Conservation (phyloP, 2,113 vertebrate species). For the Neotoma lepida region DNA sequence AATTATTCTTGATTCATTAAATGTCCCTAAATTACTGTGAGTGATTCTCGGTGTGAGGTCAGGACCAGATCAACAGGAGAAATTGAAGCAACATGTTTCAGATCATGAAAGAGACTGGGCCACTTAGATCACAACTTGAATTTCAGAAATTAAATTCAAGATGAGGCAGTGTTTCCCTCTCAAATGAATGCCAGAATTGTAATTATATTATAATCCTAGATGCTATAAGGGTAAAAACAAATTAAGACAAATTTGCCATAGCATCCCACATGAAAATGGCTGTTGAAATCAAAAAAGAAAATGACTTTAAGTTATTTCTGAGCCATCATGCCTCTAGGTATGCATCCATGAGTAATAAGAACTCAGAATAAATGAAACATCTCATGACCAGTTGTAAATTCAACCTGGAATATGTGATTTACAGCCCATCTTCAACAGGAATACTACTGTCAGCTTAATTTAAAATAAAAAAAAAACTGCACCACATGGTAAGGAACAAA, state of each 20-base stretch:
- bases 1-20: slow-evolving; percentile 4
- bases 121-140: neutral
- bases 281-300: slow-evolving; percentile 20
- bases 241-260: neutral
- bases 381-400: neutral
- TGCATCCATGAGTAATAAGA: neutral
- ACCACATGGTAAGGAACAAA: neutral
- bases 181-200: slow-evolving; percentile 8
- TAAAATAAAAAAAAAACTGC: neutral
- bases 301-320: neutral
- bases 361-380: neutral
- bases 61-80: neutral
- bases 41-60: neutral
- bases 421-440: fast-evolving
- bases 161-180: neutral
- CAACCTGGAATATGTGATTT: neutral
- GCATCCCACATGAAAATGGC: neutral
- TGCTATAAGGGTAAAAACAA: neutral
- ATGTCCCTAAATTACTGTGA: neutral
- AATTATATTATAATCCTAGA: neutral
- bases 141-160: slow-evolving; percentile 4
- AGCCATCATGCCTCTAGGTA: neutral
- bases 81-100: neutral
- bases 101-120: neutral
- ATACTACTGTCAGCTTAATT: neutral